Percentiles rank a stretch among this genome's conserved stretches.
Conservation (phyloP, 2,113 vertebrate genomes). For the Phalacrocorax brasilianus region DNA sequence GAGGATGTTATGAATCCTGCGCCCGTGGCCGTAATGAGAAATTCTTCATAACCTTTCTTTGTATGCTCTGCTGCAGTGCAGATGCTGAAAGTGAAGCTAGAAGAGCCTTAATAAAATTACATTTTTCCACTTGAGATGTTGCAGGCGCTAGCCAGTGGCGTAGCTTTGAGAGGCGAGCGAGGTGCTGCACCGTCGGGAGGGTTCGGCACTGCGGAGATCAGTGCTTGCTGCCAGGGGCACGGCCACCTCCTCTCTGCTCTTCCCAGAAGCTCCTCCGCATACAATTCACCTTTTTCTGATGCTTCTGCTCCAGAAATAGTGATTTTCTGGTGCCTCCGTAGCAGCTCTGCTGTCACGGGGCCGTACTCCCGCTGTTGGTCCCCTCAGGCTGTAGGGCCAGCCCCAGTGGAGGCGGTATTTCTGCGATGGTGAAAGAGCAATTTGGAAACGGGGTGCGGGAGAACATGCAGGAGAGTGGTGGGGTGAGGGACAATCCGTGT, state of each 20-base stretch:
- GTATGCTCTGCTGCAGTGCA: conserved; percentile 38
- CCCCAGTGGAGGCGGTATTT: not conserved
- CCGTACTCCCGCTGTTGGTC: fast-evolving
- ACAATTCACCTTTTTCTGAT: fast-evolving
- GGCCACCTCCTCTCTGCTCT: not conserved
- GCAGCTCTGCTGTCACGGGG: not conserved
- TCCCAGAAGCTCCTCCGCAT: not conserved
- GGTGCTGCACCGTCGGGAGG: not conserved
- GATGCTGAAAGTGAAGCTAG: conserved; percentile 9
- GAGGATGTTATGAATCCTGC: not conserved
- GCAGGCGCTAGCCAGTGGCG: not conserved
- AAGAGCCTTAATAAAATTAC: conserved; percentile 18
- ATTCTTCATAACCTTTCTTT: conserved; percentile 17
- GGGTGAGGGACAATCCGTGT: not conserved
- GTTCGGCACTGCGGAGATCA: fast-evolving
- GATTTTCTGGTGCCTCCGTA: fast-evolving
- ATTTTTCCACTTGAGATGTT: conserved; percentile 21
- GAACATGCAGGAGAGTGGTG: fast-evolving
- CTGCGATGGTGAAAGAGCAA: not conserved
- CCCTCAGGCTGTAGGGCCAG: not conserved
- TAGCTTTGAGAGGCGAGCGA: fast-evolving
- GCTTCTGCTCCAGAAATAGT: not conserved
- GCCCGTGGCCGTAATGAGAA: not conserved
- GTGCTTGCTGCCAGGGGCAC: not conserved
- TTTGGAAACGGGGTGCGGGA: not conserved